Evolutionary conservation across 2,797 vertebrate species (phyloP).

Genomic region (Anomalospiza imberbis): DNA sequence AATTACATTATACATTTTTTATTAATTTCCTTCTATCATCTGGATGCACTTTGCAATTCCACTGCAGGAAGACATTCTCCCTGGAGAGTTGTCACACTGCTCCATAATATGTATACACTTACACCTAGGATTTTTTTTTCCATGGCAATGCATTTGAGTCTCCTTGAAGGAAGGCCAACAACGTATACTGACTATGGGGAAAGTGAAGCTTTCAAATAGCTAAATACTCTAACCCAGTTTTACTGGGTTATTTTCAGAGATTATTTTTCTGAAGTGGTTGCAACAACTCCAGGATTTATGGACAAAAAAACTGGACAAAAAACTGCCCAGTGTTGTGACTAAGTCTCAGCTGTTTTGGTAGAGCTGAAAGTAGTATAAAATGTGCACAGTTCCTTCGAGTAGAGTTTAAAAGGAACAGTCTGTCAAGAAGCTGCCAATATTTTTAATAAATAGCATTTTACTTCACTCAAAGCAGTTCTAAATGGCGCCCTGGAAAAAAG

Average conservation of each 20-base stretch:
- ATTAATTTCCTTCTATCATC: neutral
- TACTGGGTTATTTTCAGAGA: neutral
- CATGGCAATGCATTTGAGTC: rapidly evolving
- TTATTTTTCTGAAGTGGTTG: neutral
- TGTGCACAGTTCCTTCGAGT: neutral
- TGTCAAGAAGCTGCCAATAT: neutral
- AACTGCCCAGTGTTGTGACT: neutral
- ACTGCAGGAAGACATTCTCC: neutral
- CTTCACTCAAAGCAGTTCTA: neutral
- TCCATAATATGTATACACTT: rapidly evolving
- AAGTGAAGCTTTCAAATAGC: neutral
- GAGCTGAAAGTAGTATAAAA: neutral
- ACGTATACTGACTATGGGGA: neutral
- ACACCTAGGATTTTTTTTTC: neutral
- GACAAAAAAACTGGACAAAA: neutral
- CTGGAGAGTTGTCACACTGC: neutral
- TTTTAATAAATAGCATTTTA: neutral
- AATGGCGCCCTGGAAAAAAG: neutral
- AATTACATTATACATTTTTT: neutral
- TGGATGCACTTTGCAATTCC: neutral
- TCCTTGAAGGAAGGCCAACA: neutral
- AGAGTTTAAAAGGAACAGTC: neutral
- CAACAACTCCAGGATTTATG: neutral
- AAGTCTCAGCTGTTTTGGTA: neutral
- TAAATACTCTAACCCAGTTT: neutral